Evolutionary conservation across 2,888 invertebrate genomes (phyloP).

Genomic region (Tipula confusa): DNA sequence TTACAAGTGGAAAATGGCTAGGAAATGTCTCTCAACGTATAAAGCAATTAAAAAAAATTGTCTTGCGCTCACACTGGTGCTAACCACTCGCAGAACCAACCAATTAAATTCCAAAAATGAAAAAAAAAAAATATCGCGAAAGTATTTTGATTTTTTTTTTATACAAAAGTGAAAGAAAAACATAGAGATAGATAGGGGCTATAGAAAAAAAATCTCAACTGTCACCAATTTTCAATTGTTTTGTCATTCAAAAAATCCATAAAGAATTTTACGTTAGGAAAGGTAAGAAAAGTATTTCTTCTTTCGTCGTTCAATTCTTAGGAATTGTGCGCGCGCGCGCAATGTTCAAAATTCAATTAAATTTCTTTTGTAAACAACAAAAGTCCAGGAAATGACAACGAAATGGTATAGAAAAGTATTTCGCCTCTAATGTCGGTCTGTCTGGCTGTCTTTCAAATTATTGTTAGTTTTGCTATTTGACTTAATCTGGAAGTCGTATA

Average conservation of each 20-base stretch:
- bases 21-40: neutral
- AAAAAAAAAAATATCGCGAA: neutral
- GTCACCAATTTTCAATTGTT: slow-evolving; percentile 14
- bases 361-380: neutral
- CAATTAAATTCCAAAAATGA: neutral
- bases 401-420: neutral
- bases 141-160: neutral
- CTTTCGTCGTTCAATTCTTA: neutral
- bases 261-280: neutral
- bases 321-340: neutral
- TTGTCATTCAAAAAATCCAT: slow-evolving; percentile 20
- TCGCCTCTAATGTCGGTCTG: neutral
- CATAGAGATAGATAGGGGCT: neutral
- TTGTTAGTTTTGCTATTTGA: too few species aligned
- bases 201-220: neutral
- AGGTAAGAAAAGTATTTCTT: neutral
- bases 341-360: neutral
- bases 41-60: neutral
- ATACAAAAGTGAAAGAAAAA: neutral
- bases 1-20: neutral
- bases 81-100: neutral
- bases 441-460: too few species aligned
- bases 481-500: neutral
- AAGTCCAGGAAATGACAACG: slow-evolving; percentile 3
- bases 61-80: neutral